Percentiles rank a stretch among this genome's conserved stretches.
These are phyloP conservation scores for Rhagonycha fulva DNA, from an alignment of 2,888 invertebrate species.

Conservation along the genomic window DNA sequence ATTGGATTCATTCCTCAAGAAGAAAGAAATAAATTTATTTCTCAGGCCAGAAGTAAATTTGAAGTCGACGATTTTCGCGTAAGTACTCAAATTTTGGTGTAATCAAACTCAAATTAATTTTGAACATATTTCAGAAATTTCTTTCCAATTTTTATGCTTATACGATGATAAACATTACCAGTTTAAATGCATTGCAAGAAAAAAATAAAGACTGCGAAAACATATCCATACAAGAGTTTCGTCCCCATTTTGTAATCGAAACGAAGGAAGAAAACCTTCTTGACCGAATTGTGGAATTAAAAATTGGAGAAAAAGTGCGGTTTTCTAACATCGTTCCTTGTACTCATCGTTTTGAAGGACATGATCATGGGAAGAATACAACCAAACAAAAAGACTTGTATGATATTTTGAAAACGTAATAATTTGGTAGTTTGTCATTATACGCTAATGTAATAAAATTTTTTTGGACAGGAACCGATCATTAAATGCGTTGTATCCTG, in stretches of 20 bases:
- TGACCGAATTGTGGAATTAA: not conserved
- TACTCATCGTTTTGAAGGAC: not conserved
- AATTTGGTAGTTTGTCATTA: not conserved
- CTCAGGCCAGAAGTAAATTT: not conserved
- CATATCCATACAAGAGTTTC: not conserved
- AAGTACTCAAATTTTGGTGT: not conserved
- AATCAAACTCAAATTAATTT: not conserved
- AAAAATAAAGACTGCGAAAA: not conserved
- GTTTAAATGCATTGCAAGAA: not conserved
- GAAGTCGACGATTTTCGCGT: accelerated
- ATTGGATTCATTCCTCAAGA: not conserved
- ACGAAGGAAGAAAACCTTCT: no score
- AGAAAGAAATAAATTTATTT: not conserved
- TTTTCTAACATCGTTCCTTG: not conserved
- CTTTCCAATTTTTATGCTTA: not conserved
- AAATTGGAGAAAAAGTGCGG: not conserved
- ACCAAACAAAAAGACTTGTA: not conserved
- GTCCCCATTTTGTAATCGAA: not conserved
- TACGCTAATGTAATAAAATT: not conserved
- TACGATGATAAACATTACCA: not conserved
- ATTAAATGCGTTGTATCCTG: not conserved
- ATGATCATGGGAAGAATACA: no score
- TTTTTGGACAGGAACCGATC: not conserved
- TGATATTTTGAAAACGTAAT: not conserved
- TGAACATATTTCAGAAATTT: not conserved